Evolutionary conservation across 2,888 invertebrate genomes (phyloP).

Genomic region (Lumbricus terrestris): DNA sequence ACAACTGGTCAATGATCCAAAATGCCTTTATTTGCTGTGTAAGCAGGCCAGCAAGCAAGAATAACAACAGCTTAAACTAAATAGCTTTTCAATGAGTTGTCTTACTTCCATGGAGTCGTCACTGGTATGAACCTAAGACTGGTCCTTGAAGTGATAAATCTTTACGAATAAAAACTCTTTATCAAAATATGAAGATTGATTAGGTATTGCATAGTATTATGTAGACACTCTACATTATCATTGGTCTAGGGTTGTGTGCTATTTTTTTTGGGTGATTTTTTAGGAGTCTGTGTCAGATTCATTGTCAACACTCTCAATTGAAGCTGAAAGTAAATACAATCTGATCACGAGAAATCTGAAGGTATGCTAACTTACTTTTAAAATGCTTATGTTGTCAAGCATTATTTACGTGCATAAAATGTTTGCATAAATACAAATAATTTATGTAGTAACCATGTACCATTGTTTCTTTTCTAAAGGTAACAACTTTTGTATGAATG

Average conservation of each 20-base stretch:
- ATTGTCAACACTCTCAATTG: neutral
- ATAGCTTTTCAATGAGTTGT: too few relatives aligned
- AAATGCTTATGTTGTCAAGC: too few relatives aligned
- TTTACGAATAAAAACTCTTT: neutral
- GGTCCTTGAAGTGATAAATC: too few relatives aligned
- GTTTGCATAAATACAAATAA: neutral
- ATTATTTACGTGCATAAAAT: neutral
- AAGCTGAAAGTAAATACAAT: neutral
- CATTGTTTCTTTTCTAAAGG: too few relatives aligned
- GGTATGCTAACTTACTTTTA: too few relatives aligned
- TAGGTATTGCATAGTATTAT: neutral
- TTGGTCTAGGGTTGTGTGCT: neutral
- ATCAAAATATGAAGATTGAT: neutral
- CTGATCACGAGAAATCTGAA: slow-evolving; percentile 9
- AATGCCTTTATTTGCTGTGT: too few relatives aligned
- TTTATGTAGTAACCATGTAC: too few relatives aligned
- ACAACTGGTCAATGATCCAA: too few relatives aligned
- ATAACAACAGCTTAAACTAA: too few relatives aligned
- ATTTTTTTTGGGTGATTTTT: neutral
- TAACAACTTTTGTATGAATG: neutral
- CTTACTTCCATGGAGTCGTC: too few relatives aligned
- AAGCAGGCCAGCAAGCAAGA: too few relatives aligned
- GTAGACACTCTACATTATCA: neutral
- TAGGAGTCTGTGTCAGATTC: neutral
- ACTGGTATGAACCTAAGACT: too few relatives aligned